These are phyloP conservation scores for Drosophila prostipennis DNA, from an alignment of 2,888 invertebrate species.

Conservation along the genomic window DNA sequence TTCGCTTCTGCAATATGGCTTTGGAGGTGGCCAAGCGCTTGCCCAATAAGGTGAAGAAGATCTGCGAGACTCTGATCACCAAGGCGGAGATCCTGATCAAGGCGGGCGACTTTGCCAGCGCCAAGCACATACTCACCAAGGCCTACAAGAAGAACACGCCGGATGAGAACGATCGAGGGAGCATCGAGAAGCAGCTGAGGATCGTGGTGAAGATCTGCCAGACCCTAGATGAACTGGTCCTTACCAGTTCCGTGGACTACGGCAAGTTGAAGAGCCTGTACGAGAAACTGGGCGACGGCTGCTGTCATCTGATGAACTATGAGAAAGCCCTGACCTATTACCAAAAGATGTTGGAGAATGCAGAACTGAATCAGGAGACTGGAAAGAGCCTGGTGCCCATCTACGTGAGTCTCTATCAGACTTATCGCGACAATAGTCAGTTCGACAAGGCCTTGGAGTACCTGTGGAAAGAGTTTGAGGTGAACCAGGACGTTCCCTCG, in stretches of 20 bases:
- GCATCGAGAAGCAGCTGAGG: constrained; percentile 88
- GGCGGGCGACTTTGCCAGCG: constrained; percentile 90
- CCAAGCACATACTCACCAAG: constrained; percentile 89
- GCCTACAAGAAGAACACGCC: constrained; percentile 90
- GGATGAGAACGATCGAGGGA: constrained; percentile 86
- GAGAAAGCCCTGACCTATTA: constrained; percentile 92
- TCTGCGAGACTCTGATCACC: constrained; percentile 88
- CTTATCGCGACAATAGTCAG: constrained; percentile 91
- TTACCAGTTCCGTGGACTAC: constrained; percentile 86
- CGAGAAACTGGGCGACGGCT: constrained; percentile 94
- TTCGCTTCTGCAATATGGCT: constrained; percentile 89
- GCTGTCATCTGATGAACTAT: constrained; percentile 89
- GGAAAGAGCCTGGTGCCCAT: constrained; percentile 87
- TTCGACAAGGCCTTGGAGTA: constrained; percentile 90
- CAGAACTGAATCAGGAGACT: constrained; percentile 86
- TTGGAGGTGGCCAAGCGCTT: constrained; percentile 88
- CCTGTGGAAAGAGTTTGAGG: constrained; percentile 89
- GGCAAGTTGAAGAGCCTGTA: constrained; percentile 87
- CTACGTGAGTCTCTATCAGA: constrained; percentile 91
- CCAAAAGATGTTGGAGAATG: constrained; percentile 90
- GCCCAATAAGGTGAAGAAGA: constrained; percentile 85
- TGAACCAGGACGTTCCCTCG: constrained; percentile 87
- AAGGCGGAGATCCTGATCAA: constrained; percentile 90
- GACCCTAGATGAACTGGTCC: constrained; percentile 88
- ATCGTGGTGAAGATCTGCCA: constrained; percentile 89